These are phyloP conservation scores for Bombyx mandarina DNA, from an alignment of 1,140 invertebrate species.

Conservation along the genomic window DNA sequence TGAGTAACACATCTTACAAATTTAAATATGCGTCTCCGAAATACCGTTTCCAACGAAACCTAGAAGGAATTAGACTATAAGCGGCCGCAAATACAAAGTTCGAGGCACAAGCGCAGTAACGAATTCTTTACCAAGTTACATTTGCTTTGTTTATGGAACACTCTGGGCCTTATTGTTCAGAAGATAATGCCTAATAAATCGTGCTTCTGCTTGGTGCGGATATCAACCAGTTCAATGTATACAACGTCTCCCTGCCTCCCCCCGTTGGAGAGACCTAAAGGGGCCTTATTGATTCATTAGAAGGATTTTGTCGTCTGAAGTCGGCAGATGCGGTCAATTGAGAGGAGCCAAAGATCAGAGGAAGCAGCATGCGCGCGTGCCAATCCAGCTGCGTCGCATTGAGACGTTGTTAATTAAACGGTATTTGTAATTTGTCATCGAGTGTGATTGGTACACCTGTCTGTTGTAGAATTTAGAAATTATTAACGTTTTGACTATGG, in stretches of 20 bases:
- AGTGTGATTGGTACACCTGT: conserved; percentile 2
- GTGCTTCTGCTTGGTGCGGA: background rate
- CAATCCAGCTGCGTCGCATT: conserved; percentile 11
- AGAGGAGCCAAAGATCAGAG: conserved; percentile 63
- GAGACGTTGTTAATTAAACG: conserved; percentile 31
- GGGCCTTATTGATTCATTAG: conserved; percentile 29
- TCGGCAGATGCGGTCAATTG: conserved; percentile 62
- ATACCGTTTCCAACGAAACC: background rate
- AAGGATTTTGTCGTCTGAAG: conserved; percentile 32
- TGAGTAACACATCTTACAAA: conserved; percentile 61
- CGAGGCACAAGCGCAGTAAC: conserved; percentile 6
- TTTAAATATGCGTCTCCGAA: conserved; percentile 9
- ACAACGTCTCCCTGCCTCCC: background rate
- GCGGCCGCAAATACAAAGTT: conserved; percentile 13
- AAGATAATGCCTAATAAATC: no score
- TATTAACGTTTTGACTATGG: background rate
- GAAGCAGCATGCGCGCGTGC: conserved; percentile 52
- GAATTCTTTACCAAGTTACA: conserved; percentile 6
- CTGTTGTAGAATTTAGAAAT: background rate
- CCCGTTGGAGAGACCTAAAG: conserved; percentile 2
- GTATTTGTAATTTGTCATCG: conserved; percentile 27
- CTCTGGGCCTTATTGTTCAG: no score
- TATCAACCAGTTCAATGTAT: conserved; percentile 15
- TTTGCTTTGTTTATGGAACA: background rate
- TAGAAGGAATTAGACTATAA: conserved; percentile 6